phyloP scores from a whole-genome alignment of 2,888 invertebrate genomes.

The Eremobia ochroleuca region DNA sequence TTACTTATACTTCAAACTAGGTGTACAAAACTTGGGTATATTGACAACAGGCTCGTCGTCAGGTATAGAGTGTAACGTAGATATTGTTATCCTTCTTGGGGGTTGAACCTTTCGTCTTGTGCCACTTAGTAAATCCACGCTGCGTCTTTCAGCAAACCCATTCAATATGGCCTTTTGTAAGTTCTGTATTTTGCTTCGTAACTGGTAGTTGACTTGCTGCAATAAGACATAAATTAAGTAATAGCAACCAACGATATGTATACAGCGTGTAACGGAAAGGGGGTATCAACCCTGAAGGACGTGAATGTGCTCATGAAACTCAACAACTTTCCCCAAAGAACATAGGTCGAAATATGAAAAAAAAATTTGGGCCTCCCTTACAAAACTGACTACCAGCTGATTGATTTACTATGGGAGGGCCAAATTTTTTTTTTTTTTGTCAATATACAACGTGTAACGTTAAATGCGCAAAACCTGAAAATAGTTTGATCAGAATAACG shows the following conservation, averaged over 20 bases:
- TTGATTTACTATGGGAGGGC: too few relatives aligned
- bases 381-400: too few relatives aligned
- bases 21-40: constrained; percentile 82
- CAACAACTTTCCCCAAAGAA: too few relatives aligned
- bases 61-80: constrained; percentile 45
- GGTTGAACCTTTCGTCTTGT: constrained; percentile 76
- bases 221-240: constrained; percentile 45
- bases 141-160: constrained; percentile 78
- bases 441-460: too few relatives aligned
- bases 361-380: too few relatives aligned
- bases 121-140: constrained; percentile 73
- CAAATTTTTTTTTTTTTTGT: too few relatives aligned
- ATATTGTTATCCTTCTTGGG: constrained; percentile 81
- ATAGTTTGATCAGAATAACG: too few relatives aligned
- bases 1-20: constrained; percentile 86
- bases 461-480: too few relatives aligned
- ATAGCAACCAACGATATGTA: neutral
- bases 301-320: too few relatives aligned
- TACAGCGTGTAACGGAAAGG: too few relatives aligned
- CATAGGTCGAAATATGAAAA: too few relatives aligned
- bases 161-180: constrained; percentile 83
- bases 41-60: constrained; percentile 39
- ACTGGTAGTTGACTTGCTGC: constrained; percentile 81
- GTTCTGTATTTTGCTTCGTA: constrained; percentile 81
- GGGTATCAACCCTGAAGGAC: too few relatives aligned